Evolutionary conservation across 1,140 invertebrate genomes (phyloP).

Genomic region (Caenorhabditis inopinata): DNA sequence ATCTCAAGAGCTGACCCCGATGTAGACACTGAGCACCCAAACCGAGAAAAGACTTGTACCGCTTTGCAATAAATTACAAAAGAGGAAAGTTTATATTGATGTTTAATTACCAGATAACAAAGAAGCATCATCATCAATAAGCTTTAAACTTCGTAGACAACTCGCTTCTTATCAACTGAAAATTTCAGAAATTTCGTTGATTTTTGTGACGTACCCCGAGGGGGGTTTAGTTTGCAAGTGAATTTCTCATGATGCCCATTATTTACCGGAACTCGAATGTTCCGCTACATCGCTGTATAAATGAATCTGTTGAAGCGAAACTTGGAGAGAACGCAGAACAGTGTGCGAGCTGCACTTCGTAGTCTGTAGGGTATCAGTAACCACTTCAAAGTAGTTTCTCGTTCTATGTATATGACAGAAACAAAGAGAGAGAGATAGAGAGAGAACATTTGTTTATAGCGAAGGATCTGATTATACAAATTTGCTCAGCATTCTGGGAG

Average conservation of each 20-base stretch:
- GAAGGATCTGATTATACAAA: background rate
- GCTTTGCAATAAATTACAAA: background rate
- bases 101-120: background rate
- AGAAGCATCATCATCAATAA: background rate
- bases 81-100: background rate
- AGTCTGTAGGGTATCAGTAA: background rate
- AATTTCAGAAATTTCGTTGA: slow-evolving; percentile 19
- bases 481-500: background rate
- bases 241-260: background rate
- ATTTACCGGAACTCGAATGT: slow-evolving; percentile 14
- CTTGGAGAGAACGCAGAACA: background rate
- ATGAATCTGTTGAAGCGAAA: too few relatives aligned
- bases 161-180: background rate
- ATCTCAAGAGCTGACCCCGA: background rate
- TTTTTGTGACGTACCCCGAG: slow-evolving; percentile 15
- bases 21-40: too few relatives aligned
- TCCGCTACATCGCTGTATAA: background rate
- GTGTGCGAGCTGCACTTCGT: background rate
- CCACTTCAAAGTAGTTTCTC: background rate
- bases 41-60: too few relatives aligned
- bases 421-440: background rate
- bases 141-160: slow-evolving; percentile 17
- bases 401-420: too few relatives aligned
- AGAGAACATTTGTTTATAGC: background rate
- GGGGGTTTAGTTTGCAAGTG: background rate